phyloP scores from a whole-genome alignment of 2,797 vertebrate genomes.

The Gobio occitaniae region DNA sequence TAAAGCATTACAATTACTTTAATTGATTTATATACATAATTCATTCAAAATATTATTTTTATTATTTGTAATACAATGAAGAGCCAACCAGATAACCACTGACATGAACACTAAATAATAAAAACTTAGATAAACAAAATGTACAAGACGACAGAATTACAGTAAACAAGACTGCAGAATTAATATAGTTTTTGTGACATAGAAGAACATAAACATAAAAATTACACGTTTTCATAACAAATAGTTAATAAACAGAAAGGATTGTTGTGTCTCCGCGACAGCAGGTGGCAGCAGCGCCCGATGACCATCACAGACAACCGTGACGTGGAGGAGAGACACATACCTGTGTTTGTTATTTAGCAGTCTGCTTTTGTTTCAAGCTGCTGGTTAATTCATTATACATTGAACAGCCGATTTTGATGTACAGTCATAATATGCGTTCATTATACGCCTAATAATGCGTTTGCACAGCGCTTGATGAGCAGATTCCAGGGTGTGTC shows the following conservation, averaged over 20 bases:
- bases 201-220: neutral
- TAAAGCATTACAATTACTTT: neutral
- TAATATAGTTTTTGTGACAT: neutral
- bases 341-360: slow-evolving; percentile 17
- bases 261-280: neutral
- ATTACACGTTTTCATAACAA: neutral
- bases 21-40: neutral
- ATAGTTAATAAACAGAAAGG: neutral
- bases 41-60: too few species aligned
- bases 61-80: neutral
- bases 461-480: neutral
- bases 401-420: neutral
- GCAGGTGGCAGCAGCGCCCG: slow-evolving; percentile 6
- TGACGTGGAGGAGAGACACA: slow-evolving; percentile 20
- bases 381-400: neutral
- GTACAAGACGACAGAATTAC: neutral
- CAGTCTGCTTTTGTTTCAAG: neutral
- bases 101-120: neutral
- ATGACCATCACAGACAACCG: neutral
- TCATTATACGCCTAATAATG: slow-evolving; percentile 18
- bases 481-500: neutral
- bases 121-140: neutral
- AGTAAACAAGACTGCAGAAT: neutral
- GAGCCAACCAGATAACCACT: neutral
- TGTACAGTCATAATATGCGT: neutral